Evolutionary conservation across 1,140 invertebrate species (phyloP).

Genomic region (Plutomurus gul): DNA sequence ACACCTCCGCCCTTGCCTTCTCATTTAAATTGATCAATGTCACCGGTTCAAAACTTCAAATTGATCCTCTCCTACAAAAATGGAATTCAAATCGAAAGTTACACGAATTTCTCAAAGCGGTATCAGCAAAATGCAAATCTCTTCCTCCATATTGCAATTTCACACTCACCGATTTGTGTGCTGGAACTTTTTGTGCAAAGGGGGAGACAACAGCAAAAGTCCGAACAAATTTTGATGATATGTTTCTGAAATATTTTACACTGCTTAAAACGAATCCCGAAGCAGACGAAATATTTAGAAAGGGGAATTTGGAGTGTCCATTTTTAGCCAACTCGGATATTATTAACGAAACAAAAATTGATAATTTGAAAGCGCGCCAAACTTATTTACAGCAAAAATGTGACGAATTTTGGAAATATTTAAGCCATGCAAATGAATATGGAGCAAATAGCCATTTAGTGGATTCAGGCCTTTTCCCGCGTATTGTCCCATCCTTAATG

Average conservation of each 20-base stretch:
- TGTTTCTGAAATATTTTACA: not conserved
- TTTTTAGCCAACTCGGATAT: not conserved
- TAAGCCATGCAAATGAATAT: not conserved
- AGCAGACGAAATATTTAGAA: not conserved
- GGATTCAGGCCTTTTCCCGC: not conserved
- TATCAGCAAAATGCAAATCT: not conserved
- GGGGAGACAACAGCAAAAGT: not conserved
- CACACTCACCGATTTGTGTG: not conserved
- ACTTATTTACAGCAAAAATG: not conserved
- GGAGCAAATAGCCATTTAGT: not conserved
- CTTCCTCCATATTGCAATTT: not conserved
- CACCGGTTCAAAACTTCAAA: not conserved
- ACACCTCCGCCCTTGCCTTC: no score
- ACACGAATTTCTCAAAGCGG: not conserved
- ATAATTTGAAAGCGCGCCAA: not conserved
- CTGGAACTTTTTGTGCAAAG: no score
- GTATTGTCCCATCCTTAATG: not conserved
- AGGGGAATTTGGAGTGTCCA: not conserved
- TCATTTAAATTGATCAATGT: not conserved
- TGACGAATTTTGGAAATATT: not conserved
- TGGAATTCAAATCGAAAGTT: constrained; percentile 5
- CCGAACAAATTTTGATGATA: not conserved
- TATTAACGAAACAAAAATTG: not conserved
- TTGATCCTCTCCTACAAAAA: not conserved
- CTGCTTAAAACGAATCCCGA: not conserved